Percentiles rank a stretch among this genome's conserved stretches.
These are phyloP conservation scores for Psittacula cyanocephala DNA, from an alignment of 2,113 vertebrate species.

Conservation along the genomic window DNA sequence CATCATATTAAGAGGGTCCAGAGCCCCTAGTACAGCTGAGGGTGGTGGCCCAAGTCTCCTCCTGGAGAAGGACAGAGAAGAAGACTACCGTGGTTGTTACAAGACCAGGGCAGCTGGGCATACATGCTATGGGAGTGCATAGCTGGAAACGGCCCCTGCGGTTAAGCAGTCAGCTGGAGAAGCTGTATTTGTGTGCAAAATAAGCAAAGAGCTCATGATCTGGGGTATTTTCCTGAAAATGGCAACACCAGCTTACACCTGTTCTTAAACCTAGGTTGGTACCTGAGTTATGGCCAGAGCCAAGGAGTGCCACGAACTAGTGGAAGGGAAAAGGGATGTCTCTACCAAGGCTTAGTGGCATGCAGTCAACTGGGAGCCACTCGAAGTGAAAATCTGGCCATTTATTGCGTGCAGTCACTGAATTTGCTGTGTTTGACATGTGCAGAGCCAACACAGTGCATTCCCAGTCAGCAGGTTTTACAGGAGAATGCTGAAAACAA, in stretches of 20 bases:
- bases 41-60: not conserved
- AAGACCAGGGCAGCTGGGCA: not conserved
- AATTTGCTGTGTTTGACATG: not conserved
- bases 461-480: not conserved
- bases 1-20: accelerated
- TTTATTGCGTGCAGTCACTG: not conserved
- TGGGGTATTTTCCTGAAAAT: not conserved
- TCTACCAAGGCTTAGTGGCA: not conserved
- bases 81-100: not conserved
- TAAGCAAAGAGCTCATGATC: not conserved
- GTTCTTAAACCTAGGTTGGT: not conserved
- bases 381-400: not conserved
- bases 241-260: not conserved
- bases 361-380: not conserved
- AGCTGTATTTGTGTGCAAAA: not conserved
- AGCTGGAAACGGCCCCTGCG: not conserved
- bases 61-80: not conserved
- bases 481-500: not conserved
- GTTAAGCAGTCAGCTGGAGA: not conserved
- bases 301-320: not conserved
- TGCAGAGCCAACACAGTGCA: not conserved
- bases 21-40: not conserved
- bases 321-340: not conserved
- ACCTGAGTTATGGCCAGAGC: not conserved
- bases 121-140: accelerated